phyloP scores from a whole-genome alignment of 2,888 invertebrate species.

The Arrhopalites spinosus region DNA sequence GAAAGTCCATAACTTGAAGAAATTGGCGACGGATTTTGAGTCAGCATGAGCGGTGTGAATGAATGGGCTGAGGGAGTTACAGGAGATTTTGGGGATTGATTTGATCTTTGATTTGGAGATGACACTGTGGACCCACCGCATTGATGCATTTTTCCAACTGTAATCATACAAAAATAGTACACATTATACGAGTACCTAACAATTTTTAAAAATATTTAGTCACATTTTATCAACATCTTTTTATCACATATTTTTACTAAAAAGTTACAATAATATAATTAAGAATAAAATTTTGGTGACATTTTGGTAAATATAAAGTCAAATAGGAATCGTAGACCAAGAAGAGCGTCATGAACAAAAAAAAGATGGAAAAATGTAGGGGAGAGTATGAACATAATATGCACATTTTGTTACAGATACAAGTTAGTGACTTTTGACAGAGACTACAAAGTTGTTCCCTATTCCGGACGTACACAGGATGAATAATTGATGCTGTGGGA shows the following conservation, averaged over 20 bases:
- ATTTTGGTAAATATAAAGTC: no score
- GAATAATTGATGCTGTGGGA: constrained; percentile 37
- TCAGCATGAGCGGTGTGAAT: constrained; percentile 56
- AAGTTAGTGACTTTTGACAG: constrained; percentile 24
- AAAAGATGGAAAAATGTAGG: no score
- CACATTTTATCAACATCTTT: not conserved
- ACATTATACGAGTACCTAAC: not conserved
- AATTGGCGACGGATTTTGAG: constrained; percentile 56
- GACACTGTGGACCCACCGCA: constrained; percentile 53
- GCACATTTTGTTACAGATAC: no score
- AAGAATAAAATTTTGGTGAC: no score
- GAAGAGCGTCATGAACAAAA: no score
- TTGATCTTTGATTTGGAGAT: constrained; percentile 48
- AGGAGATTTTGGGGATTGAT: constrained; percentile 56
- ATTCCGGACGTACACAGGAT: not conserved
- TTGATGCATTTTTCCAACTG: constrained; percentile 55
- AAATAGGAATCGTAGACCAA: no score
- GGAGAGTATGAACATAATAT: no score
- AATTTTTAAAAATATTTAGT: not conserved
- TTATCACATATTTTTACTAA: not conserved
- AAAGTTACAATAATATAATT: no score
- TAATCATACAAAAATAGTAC: constrained; percentile 9
- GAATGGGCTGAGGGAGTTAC: constrained; percentile 56
- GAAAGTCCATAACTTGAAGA: constrained; percentile 55
- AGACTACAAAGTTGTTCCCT: not conserved